Percentiles rank a stretch among this genome's conserved stretches.
Conservation (phyloP, 2,888 invertebrate genomes). For the Strigamia transsilvanica region DNA sequence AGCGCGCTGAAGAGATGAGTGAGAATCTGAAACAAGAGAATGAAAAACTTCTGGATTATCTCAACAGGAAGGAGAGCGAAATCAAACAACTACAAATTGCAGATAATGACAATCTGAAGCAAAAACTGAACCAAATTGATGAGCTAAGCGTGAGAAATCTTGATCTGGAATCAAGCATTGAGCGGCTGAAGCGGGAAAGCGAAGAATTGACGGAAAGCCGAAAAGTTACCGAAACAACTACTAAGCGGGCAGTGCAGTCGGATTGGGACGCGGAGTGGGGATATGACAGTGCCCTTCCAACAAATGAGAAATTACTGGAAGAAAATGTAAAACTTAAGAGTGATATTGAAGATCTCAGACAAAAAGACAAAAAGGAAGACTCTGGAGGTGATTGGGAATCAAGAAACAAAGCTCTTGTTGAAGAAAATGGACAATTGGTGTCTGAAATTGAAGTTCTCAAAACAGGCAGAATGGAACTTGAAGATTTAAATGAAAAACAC, state of each 20-base stretch:
- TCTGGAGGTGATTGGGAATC: neutral
- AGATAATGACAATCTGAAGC: neutral
- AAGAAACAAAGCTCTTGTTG: neutral
- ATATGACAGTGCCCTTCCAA: neutral
- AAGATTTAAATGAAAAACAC: neutral
- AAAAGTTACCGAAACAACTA: neutral
- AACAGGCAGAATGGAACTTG: neutral
- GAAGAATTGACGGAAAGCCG: neutral
- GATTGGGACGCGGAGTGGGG: constrained; percentile 14
- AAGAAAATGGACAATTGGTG: neutral
- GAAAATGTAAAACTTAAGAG: constrained; percentile 5
- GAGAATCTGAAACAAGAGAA: constrained; percentile 18
- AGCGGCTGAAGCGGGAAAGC: neutral
- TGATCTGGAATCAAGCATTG: neutral
- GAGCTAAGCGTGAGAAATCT: neutral
- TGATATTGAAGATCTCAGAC: neutral
- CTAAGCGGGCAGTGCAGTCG: neutral
- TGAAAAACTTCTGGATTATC: constrained; percentile 33
- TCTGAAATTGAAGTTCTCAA: constrained; percentile 11
- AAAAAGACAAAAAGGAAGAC: neutral
- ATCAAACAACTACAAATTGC: neutral
- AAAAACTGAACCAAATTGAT: constrained; percentile 11
- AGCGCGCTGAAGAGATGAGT: constrained; percentile 9
- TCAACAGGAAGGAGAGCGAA: constrained; percentile 12
- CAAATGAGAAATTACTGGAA: constrained; percentile 11